A percentile compares a stretch with the other conserved stretches of the same genome.
These are phyloP conservation scores for Cantharis rustica DNA, from an alignment of 2,888 invertebrate genomes.

Conservation along the genomic window DNA sequence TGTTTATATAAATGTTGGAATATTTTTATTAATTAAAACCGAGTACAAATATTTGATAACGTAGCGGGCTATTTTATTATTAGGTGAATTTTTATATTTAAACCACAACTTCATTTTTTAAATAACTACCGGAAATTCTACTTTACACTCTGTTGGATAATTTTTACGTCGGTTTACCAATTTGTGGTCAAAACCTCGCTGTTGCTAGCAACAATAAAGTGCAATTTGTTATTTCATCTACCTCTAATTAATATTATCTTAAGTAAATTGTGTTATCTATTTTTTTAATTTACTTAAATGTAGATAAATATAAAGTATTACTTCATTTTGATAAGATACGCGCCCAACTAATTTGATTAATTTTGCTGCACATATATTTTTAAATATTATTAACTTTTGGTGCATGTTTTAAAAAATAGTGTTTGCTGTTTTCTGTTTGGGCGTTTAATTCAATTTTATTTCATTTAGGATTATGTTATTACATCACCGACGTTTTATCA, in stretches of 20 bases:
- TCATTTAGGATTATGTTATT: conserved; percentile 8
- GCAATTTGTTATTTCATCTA: neutral
- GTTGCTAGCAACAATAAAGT: neutral
- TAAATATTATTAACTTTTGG: neutral
- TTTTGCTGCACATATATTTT: neutral
- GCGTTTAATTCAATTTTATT: conserved; percentile 16
- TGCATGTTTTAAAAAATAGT: neutral
- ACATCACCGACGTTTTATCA: conserved; percentile 24
- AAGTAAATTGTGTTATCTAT: neutral
- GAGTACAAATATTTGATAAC: neutral
- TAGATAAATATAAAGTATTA: neutral
- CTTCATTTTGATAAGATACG: neutral
- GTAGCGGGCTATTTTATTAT: neutral
- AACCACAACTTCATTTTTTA: neutral
- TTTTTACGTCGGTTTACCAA: neutral
- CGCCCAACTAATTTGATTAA: neutral
- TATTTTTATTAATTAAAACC: neutral
- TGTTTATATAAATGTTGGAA: neutral
- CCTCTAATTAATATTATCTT: neutral
- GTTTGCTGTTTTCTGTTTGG: neutral
- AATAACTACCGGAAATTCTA: neutral
- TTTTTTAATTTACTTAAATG: neutral
- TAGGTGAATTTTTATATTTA: neutral
- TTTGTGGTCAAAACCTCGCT: neutral
- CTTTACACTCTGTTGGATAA: neutral